phyloP scores from a whole-genome alignment of 2,113 vertebrate species.

The Urocolius indicus region DNA sequence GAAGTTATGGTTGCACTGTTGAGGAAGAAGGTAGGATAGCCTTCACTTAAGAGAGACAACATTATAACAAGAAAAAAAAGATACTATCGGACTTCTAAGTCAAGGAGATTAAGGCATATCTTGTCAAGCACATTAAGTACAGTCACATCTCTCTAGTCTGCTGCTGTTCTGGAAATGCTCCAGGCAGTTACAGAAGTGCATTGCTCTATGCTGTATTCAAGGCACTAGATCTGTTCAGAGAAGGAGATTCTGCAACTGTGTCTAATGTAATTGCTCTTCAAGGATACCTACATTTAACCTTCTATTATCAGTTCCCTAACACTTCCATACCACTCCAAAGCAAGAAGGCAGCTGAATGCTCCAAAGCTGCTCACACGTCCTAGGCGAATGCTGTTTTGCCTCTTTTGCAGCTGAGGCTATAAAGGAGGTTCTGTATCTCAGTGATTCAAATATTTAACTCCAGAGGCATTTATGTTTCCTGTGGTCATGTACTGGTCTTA shows the following conservation, averaged over 20 bases:
- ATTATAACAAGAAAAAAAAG: not conserved
- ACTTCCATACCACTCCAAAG: accelerated
- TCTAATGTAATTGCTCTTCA: not conserved
- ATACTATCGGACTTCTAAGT: not conserved
- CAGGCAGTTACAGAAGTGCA: not conserved
- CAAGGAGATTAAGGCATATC: not conserved
- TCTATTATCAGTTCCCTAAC: not conserved
- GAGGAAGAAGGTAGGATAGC: not conserved
- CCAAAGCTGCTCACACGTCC: not conserved
- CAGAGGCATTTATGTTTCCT: not conserved
- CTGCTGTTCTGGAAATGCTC: not conserved
- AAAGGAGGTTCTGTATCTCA: no score
- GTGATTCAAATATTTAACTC: not conserved
- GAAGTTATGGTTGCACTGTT: not conserved
- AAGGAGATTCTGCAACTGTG: not conserved
- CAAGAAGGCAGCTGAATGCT: not conserved
- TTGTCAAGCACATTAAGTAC: not conserved
- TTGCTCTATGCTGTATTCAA: not conserved
- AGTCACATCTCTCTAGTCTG: not conserved
- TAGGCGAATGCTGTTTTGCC: accelerated
- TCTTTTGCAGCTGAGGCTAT: not conserved
- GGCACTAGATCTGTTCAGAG: not conserved
- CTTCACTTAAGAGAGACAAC: not conserved
- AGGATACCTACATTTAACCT: not conserved
- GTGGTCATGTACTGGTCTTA: not conserved